phyloP scores from a whole-genome alignment of 92 coral and sea anemone genomes.

The Epizoanthus fatuus region DNA sequence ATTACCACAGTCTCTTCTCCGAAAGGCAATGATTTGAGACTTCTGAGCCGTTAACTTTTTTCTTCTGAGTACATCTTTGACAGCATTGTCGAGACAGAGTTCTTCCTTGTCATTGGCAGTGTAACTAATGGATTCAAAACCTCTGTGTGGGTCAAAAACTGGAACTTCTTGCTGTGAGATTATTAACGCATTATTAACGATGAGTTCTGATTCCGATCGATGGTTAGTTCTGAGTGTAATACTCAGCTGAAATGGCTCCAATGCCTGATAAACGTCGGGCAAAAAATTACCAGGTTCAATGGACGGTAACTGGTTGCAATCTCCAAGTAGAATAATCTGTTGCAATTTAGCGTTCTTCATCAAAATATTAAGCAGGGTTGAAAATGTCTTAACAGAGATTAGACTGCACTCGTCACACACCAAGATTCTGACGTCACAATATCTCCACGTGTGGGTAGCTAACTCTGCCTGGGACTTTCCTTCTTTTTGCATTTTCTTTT shows the following conservation, averaged over 20 bases:
- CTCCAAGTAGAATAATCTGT: conserved; percentile 62
- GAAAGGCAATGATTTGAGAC: conserved; percentile 63
- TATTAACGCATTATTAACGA: conserved; percentile 56
- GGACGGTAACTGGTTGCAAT: conserved; percentile 64
- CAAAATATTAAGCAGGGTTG: conserved; percentile 40
- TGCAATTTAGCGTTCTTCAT: conserved; percentile 16
- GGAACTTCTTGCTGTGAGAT: conserved; percentile 52
- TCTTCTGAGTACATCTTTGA: background rate
- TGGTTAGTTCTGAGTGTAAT: conserved; percentile 47
- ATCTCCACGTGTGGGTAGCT: conserved; percentile 58
- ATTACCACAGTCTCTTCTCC: conserved; percentile 39
- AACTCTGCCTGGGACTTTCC: no score
- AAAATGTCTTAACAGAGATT: conserved; percentile 53
- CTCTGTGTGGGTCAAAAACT: conserved; percentile 28
- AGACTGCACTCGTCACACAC: conserved; percentile 73
- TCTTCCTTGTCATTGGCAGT: background rate
- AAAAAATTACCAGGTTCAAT: conserved; percentile 72
- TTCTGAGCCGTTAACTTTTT: background rate
- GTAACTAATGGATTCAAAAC: conserved; percentile 48
- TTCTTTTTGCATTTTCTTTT: background rate
- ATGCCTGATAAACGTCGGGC: conserved; percentile 35
- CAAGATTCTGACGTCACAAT: conserved; percentile 42
- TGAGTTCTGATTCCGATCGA: conserved; percentile 56
- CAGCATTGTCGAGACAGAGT: background rate
- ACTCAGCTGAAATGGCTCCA: conserved; percentile 26